phyloP scores from a whole-genome alignment of 2,888 invertebrate species.

The Salticus scenicus region DNA sequence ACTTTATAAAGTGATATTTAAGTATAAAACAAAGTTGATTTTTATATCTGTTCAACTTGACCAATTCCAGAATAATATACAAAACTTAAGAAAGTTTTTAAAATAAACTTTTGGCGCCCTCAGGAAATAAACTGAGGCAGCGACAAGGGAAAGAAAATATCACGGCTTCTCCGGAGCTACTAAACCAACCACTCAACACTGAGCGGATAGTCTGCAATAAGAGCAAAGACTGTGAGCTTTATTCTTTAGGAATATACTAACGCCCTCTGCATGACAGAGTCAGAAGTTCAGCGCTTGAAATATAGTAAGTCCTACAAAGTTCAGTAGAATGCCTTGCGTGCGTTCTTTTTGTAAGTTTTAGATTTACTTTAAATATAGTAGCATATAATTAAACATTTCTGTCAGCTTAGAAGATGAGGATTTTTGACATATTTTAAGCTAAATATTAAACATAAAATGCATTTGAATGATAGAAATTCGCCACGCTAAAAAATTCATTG shows the following conservation, averaged over 20 bases:
- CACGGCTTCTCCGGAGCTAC: background rate
- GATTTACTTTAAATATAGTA: no score
- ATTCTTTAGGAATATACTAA: conserved; percentile 13
- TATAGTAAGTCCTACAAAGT: background rate
- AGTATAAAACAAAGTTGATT: background rate
- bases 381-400: no score
- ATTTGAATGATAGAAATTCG: no score
- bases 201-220: conserved; percentile 40
- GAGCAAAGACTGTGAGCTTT: conserved; percentile 29
- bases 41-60: background rate
- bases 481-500: no score
- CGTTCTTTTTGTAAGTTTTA: no score
- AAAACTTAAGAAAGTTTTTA: conserved; percentile 37
- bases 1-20: background rate
- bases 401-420: no score
- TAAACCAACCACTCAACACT: conserved; percentile 34
- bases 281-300: background rate
- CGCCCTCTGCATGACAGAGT: conserved; percentile 32
- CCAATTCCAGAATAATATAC: background rate
- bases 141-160: background rate
- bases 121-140: background rate
- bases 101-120: conserved; percentile 22
- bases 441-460: no score
- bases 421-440: no score
- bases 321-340: background rate